A percentile compares a stretch with the other conserved stretches of the same genome.
Evolutionary conservation across 2,113 vertebrate genomes (phyloP).

Genomic region (Clarias macrocephalus): DNA sequence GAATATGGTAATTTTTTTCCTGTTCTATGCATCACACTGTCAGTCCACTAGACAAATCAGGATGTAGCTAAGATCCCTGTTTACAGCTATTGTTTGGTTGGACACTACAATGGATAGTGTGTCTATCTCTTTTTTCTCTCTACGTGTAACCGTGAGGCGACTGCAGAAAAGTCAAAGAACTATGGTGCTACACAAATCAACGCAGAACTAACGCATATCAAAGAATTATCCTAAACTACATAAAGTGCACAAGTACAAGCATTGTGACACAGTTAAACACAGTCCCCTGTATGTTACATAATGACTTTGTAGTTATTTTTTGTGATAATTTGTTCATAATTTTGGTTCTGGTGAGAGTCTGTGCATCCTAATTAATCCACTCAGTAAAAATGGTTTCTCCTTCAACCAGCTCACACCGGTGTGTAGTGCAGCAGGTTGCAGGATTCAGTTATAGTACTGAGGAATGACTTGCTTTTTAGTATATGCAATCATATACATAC

Average conservation of each 20-base stretch:
- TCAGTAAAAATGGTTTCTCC: not conserved
- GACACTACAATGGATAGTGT: not conserved
- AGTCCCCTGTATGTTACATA: not conserved
- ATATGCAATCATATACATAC: not conserved
- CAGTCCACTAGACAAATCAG: not conserved
- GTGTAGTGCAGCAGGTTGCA: not conserved
- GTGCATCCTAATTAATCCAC: not conserved
- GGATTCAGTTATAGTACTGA: not conserved
- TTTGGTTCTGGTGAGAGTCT: not conserved
- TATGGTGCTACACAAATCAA: too few species aligned
- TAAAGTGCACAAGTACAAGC: too few species aligned
- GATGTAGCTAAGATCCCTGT: not conserved
- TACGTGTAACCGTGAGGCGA: not conserved
- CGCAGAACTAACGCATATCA: too few species aligned
- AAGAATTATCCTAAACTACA: too few species aligned
- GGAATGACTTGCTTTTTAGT: not conserved
- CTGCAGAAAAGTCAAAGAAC: not conserved
- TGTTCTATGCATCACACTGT: not conserved
- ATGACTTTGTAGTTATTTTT: not conserved
- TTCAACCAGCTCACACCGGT: not conserved
- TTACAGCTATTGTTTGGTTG: not conserved
- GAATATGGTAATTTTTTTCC: not conserved
- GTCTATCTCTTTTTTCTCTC: not conserved
- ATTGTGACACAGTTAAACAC: too few species aligned
- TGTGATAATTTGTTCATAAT: not conserved